Percentiles rank a stretch among this genome's conserved stretches.
phyloP scores from a whole-genome alignment of 2,888 invertebrate species.

The Limnephilus auricula region DNA sequence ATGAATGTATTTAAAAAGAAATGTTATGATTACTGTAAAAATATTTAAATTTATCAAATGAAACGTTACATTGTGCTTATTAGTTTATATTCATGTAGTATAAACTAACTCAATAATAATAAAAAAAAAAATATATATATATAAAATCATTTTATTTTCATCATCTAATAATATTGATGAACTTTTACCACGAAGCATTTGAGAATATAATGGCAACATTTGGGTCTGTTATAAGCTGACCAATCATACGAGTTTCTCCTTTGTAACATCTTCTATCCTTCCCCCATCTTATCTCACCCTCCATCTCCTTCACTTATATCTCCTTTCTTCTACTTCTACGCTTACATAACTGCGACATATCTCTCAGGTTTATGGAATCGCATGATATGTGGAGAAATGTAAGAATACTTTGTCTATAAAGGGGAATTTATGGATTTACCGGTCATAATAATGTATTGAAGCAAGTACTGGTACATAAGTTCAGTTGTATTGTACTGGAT shows the following conservation, averaged over 20 bases:
- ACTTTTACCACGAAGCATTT: not conserved
- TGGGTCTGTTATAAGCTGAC: conserved; percentile 60
- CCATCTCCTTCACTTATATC: conserved; percentile 18
- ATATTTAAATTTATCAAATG: too few relatives aligned
- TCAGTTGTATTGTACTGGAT: not conserved
- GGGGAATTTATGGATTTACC: conserved; percentile 46
- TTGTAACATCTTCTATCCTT: conserved; percentile 30
- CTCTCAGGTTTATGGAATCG: conserved; percentile 41
- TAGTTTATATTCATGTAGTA: too few relatives aligned
- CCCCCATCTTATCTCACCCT: conserved; percentile 40
- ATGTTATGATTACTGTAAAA: too few relatives aligned
- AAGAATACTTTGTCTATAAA: conserved; percentile 58
- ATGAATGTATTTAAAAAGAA: too few relatives aligned
- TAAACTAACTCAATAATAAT: too few relatives aligned
- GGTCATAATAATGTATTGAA: conserved; percentile 18
- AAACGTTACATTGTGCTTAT: too few relatives aligned
- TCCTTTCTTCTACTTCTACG: conserved; percentile 31
- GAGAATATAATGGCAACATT: not conserved
- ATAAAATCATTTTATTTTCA: not conserved
- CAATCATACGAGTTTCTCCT: conserved; percentile 51
- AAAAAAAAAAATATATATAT: too few relatives aligned
- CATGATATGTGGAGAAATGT: conserved; percentile 51
- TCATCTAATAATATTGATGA: conserved; percentile 26
- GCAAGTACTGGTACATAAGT: not conserved
- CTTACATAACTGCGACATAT: conserved; percentile 46